Percentiles rank a stretch among this genome's conserved stretches.
phyloP scores from a whole-genome alignment of 2,113 vertebrate genomes.

The Sceloporus tristichus region DNA sequence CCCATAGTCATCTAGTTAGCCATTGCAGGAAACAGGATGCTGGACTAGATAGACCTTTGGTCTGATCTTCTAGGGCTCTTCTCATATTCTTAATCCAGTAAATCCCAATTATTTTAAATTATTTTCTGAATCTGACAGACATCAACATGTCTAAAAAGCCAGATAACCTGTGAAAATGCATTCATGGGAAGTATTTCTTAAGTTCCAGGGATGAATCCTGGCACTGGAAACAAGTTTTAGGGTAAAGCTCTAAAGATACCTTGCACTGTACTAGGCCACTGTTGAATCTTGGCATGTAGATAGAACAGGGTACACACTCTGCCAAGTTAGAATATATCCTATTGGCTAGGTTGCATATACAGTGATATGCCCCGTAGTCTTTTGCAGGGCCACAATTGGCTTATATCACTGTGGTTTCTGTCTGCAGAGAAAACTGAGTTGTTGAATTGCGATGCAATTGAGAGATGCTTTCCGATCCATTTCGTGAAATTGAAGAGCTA shows the following conservation, averaged over 20 bases:
- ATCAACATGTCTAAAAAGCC: background rate
- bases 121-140: background rate
- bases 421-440: constrained; percentile 90
- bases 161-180: background rate
- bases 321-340: constrained; percentile 60
- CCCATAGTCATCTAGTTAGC: background rate
- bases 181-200: background rate
- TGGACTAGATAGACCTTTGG: background rate
- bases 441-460: constrained; percentile 80
- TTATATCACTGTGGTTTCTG: constrained; percentile 89
- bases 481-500: constrained; percentile 79
- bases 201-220: background rate
- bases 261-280: constrained; percentile 41
- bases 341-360: constrained; percentile 41
- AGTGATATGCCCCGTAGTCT: constrained; percentile 46
- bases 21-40: background rate
- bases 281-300: constrained; percentile 38
- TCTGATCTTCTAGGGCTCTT: background rate
- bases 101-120: background rate
- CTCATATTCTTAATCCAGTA: background rate
- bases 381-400: constrained; percentile 1
- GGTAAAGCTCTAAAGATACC: constrained; percentile 22
- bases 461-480: constrained; percentile 79
- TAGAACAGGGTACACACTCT: constrained; percentile 61
- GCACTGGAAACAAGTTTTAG: constrained; percentile 15